phyloP scores from a whole-genome alignment of 2,113 vertebrate genomes.

The Anoura caudifer region DNA sequence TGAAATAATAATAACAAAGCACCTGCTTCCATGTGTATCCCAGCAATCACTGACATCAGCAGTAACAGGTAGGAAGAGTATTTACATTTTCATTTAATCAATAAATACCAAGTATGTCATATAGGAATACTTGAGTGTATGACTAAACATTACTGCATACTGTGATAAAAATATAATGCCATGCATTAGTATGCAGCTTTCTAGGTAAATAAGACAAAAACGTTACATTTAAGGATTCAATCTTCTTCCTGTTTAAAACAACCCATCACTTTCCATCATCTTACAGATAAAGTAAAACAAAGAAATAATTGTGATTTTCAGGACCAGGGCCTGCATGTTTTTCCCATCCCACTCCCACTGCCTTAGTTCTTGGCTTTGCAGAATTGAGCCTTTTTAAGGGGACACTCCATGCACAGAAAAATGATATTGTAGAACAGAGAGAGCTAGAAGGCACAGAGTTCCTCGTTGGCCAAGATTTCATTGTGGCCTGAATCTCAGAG shows the following conservation, averaged over 20 bases:
- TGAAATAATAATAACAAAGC: background rate
- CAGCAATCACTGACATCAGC: background rate
- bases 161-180: background rate
- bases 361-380: rapidly evolving
- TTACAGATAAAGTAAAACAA: background rate
- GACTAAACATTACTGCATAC: background rate
- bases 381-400: rapidly evolving
- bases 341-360: rapidly evolving
- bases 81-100: background rate
- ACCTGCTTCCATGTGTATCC: background rate
- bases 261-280: background rate
- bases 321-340: rapidly evolving
- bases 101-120: background rate
- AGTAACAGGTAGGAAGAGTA: background rate
- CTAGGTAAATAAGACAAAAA: background rate
- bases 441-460: background rate
- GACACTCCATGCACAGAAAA: rapidly evolving
- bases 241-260: background rate
- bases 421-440: background rate
- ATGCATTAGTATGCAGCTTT: background rate
- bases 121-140: background rate
- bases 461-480: background rate
- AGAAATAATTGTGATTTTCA: background rate
- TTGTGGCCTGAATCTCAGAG: background rate
- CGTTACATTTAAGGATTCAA: background rate